Evolutionary conservation across 2,888 invertebrate species (phyloP), one percentile per base, ranked within the genome.

Genomic region (Rhabditoides inermis): DNA sequence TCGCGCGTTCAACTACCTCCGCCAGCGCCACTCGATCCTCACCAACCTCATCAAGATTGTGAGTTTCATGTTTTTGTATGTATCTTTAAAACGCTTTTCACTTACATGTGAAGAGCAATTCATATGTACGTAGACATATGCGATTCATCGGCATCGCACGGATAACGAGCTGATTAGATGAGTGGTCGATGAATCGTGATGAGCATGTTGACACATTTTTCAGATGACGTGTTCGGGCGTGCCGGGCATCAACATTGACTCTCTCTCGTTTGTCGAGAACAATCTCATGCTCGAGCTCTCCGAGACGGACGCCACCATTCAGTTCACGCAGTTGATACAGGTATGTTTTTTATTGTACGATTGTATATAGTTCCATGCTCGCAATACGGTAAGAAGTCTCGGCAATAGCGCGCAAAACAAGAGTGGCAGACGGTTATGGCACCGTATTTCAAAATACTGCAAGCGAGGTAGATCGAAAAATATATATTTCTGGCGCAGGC

Each of bases 1-100:
- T 76, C 87, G 88, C 80, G 94, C 94, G 2, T 98, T 95, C 79
- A 94, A 94, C 78, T 85, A 91, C 59, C 86, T 98, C 27, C 83
- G 98, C 25, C 86, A 86, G 64, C 88, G 92, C 77, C 87, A 88
- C 69, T 88, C 90, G 76, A 83, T 90, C 52, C 84, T 95, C 67
- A 82, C 92, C 3, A 91, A 90, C 77, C 82, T 94, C 51, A 86
- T 95, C 75, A 88, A 89, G 4, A 78, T 95, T 83, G 88, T 89
- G 77, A 82, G 84, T 82, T 28, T 12, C 12, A 10, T 40, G 28
- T 23, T 7, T 10, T 22, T 3, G 22, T 37, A 5, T 18, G 23
- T 23, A 37, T 42, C 18, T n/a, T 23, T n/a, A 46, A 27, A 45
- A 27, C 27, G 6, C 5, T 28, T 25, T 48, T 40, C 32, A n/a